These are phyloP conservation scores for Oncopodura yosiiana DNA, from an alignment of 1,140 invertebrate species.

Conservation along the genomic window DNA sequence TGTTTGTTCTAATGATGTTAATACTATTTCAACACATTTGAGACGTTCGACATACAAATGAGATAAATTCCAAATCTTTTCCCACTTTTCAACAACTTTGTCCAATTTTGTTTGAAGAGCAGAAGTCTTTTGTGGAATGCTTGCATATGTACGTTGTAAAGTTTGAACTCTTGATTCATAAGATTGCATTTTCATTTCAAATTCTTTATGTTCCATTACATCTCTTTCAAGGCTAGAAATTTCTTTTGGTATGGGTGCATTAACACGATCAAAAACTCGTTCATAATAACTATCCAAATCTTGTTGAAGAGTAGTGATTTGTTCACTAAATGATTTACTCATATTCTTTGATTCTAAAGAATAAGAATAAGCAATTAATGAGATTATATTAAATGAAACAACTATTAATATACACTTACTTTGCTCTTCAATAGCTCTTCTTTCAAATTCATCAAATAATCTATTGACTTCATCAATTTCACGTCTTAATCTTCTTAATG, in stretches of 20 bases:
- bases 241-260: conserved; percentile 70
- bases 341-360: conserved; percentile 69
- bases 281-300: conserved; percentile 75
- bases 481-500: conserved; percentile 68
- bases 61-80: conserved; percentile 72
- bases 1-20: conserved; percentile 81
- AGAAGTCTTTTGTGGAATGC: conserved; percentile 73
- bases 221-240: conserved; percentile 74
- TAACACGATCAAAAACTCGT: conserved; percentile 65
- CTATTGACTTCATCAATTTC: conserved; percentile 94
- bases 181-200: conserved; percentile 56
- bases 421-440: conserved; percentile 63
- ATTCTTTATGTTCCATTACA: conserved; percentile 80
- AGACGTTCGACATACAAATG: conserved; percentile 78
- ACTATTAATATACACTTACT: conserved; percentile 43
- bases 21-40: conserved; percentile 80
- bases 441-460: conserved; percentile 87
- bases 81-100: conserved; percentile 80
- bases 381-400: conserved; percentile 14
- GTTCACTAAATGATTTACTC: conserved; percentile 71
- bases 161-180: conserved; percentile 60
- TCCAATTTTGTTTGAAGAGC: conserved; percentile 81
- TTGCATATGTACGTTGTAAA: conserved; percentile 69
- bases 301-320: conserved; percentile 66
- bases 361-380: conserved; percentile 19